Base-by-base conservation (phyloP, 2,888 invertebrate genomes). In the Hydrotaea diabolus region DNA sequence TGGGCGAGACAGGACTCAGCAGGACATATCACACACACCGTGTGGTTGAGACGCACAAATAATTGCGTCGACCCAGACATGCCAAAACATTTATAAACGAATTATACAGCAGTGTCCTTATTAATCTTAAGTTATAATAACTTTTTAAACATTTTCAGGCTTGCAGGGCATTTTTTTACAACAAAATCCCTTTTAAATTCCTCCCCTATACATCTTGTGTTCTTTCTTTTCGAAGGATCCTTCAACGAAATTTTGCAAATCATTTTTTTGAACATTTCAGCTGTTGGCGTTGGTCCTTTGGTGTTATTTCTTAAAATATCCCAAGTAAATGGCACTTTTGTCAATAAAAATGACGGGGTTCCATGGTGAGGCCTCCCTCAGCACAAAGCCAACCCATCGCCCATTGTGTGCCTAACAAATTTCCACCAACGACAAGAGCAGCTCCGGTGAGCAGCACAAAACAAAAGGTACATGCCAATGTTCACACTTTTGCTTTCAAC, bases 1-100 rank as follows among this genome's bases (percentile, higher is more conserved):
- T 8, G 9, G 49, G 49, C 8, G 7, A 36, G 5, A 9, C 39
- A 49, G n/a, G n/a, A 49, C 49, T 26, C 19, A 23, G 59, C 23
- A 21, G 19, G 7, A 21, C 57, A 21, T 59, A 0, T 21, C 19
- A n/a, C 15, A 36, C 43, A 11, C 59, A 26, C 23, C 23, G 15
- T 26, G 26, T 2, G 9, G 15, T 2, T n/a, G 46, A 69, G 19
- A 46, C 31, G 7, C 31, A 31, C 7, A 31, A 2, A 31, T 31
- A 31, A n/a, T n/a, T n/a, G n/a, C n/a, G n/a, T n/a, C n/a, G n/a
- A n/a, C n/a, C 31, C 31, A 31, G 31, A 31, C 2, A 21, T 69
- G 21, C 23, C 69, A 69, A 69, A 69, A 69, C 46, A 69, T 69
- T 69, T 46, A 69, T 46, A 69, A 69, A 46, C 36, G 46, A 15